Evolutionary conservation across 2,888 invertebrate species (phyloP).

Genomic region (Drosophila lutescens): DNA sequence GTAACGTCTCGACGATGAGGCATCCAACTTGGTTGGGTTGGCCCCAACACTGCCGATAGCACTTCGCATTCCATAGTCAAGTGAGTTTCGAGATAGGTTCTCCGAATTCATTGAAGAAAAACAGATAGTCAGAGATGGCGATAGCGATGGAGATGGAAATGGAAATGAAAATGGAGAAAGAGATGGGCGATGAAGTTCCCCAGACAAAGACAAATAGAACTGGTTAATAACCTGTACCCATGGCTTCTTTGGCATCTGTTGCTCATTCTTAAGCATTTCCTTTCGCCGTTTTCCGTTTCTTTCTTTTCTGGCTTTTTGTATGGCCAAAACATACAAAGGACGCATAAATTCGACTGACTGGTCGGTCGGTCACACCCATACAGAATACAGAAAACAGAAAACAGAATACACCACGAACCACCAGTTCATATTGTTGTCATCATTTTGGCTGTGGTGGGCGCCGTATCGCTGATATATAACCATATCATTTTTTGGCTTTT

Average conservation of each 20-base stretch:
- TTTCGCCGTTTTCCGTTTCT: constrained; percentile 33
- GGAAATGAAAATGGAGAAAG: too few relatives aligned
- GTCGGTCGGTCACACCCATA: constrained; percentile 33
- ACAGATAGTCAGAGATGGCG: not conserved
- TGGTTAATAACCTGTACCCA: constrained; percentile 59
- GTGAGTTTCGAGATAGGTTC: constrained; percentile 26
- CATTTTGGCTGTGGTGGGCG: constrained; percentile 11
- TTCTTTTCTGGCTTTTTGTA: constrained; percentile 1
- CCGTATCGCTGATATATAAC: constrained; percentile 23
- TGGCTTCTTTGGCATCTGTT: constrained; percentile 28
- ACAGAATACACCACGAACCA: constrained; percentile 3
- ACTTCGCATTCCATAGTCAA: constrained; percentile 26
- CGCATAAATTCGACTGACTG: constrained; percentile 60
- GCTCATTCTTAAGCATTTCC: constrained; percentile 33
- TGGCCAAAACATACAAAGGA: constrained; percentile 59
- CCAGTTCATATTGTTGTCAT: constrained; percentile 18
- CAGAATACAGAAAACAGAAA: not conserved
- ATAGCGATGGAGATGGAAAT: not conserved
- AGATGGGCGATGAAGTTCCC: constrained; percentile 8
- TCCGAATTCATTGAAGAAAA: constrained; percentile 20
- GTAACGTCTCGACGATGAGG: not conserved
- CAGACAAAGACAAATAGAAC: constrained; percentile 44
- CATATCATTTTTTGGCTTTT: constrained; percentile 55
- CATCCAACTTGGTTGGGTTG: not conserved
- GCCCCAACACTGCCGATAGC: constrained; percentile 18